These are phyloP conservation scores for Anomalospiza imberbis DNA, from an alignment of 2,797 vertebrate species.

Conservation along the genomic window DNA sequence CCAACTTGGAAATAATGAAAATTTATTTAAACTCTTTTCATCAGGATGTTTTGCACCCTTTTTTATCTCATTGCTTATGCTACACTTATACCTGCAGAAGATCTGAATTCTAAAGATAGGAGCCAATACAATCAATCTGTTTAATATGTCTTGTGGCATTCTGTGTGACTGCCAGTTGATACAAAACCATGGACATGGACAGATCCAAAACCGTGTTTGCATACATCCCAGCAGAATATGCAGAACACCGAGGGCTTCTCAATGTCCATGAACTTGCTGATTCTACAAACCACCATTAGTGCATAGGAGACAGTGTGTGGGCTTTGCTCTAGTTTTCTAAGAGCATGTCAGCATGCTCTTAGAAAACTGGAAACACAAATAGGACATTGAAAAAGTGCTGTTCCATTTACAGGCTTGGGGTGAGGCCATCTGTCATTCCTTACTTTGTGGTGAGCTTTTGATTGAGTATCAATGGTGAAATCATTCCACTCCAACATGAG, in stretches of 20 bases:
- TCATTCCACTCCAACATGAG: not conserved
- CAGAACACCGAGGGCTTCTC: not conserved
- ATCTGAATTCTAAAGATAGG: not conserved
- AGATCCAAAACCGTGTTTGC: not conserved
- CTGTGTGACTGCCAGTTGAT: not conserved
- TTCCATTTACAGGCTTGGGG: not conserved
- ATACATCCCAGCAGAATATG: not conserved
- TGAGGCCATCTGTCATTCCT: not conserved
- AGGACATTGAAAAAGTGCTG: not conserved
- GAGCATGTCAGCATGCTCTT: not conserved
- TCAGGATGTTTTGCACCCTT: not conserved
- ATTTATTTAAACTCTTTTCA: not conserved
- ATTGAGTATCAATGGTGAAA: not conserved
- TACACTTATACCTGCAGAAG: not conserved
- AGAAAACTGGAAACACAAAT: not conserved
- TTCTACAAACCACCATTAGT: not conserved
- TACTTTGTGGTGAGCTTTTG: not conserved
- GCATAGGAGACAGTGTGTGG: not conserved
- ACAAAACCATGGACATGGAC: not conserved
- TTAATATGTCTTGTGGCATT: not conserved
- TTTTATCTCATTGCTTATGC: not conserved
- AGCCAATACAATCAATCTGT: not conserved
- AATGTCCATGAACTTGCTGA: not conserved
- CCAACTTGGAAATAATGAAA: not conserved
- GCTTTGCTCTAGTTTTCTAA: not conserved